Evolutionary conservation across 1,140 invertebrate species (phyloP).

Genomic region (Lasioglossum albipes): DNA sequence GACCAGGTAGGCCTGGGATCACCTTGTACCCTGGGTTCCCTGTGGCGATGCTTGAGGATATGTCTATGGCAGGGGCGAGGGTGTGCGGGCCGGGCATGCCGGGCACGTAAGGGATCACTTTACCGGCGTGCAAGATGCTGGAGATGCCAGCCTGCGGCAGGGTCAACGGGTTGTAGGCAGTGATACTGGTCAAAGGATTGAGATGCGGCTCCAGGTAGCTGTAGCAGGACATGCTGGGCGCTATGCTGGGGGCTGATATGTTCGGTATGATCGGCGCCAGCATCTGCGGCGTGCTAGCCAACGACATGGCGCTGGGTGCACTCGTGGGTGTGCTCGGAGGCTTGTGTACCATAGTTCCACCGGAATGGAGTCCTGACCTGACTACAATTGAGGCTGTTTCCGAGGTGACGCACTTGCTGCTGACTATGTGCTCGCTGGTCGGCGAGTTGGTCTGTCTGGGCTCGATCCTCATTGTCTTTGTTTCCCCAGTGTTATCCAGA

Average conservation of each 20-base stretch:
- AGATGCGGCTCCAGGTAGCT: slow-evolving; percentile 74
- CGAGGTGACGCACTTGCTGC: slow-evolving; percentile 66
- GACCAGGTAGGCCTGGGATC: slow-evolving; percentile 68
- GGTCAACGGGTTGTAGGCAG: slow-evolving; percentile 86
- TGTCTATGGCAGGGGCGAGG: slow-evolving; percentile 75
- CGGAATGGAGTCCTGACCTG: slow-evolving; percentile 86
- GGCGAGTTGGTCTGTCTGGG: slow-evolving; percentile 78
- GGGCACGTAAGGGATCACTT: slow-evolving; percentile 89
- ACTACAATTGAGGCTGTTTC: slow-evolving; percentile 84
- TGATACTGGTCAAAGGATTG: slow-evolving; percentile 81
- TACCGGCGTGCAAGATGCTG: slow-evolving; percentile 81
- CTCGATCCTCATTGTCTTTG: slow-evolving; percentile 87
- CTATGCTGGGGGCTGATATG: slow-evolving; percentile 82
- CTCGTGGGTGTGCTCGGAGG: slow-evolving; percentile 74
- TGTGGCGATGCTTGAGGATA: slow-evolving; percentile 65
- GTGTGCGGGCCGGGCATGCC: slow-evolving; percentile 91
- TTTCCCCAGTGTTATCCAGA: slow-evolving; percentile 83
- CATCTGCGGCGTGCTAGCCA: slow-evolving; percentile 82
- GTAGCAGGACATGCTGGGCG: slow-evolving; percentile 76
- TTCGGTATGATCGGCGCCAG: slow-evolving; percentile 81
- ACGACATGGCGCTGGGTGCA: slow-evolving; percentile 71
- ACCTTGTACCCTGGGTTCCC: slow-evolving; percentile 70
- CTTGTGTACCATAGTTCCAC: slow-evolving; percentile 85
- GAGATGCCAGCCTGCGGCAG: slow-evolving; percentile 75
- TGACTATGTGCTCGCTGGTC: slow-evolving; percentile 59